Evolutionary conservation across 2,888 invertebrate genomes (phyloP).

Genomic region (Chelonus formosanus): DNA sequence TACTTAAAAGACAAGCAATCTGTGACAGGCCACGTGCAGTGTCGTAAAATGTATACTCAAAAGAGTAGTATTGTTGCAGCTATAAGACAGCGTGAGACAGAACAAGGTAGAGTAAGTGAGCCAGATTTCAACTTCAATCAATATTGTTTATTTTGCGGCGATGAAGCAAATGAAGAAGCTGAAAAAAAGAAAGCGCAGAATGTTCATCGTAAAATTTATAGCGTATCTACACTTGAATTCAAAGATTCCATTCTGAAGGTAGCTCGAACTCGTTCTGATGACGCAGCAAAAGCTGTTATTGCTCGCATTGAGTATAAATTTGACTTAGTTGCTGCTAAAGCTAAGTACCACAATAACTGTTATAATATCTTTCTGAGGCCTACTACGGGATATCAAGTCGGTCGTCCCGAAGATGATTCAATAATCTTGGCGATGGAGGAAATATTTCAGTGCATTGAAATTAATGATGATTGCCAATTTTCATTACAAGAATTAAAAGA

Average conservation of each 20-base stretch:
- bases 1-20: slow-evolving; percentile 24
- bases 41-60: slow-evolving; percentile 28
- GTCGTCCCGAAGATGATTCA: slow-evolving; percentile 53
- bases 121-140: neutral
- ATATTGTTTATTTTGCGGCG: slow-evolving; percentile 11
- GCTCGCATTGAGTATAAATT: slow-evolving; percentile 45
- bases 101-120: slow-evolving; percentile 22
- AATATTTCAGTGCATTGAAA: slow-evolving; percentile 48
- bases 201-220: slow-evolving; percentile 9
- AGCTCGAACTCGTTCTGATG: slow-evolving; percentile 38
- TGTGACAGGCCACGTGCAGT: slow-evolving; percentile 23
- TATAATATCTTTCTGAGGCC: slow-evolving; percentile 51
- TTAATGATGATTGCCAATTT: slow-evolving; percentile 26
- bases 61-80: slow-evolving; percentile 15
- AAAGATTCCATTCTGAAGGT: slow-evolving; percentile 30
- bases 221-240: slow-evolving; percentile 34
- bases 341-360: slow-evolving; percentile 55
- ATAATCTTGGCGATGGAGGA: slow-evolving; percentile 54
- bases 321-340: slow-evolving; percentile 51
- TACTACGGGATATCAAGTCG: slow-evolving; percentile 50
- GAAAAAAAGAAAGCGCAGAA: slow-evolving; percentile 16
- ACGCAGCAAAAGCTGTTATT: slow-evolving; percentile 50
- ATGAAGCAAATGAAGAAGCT: slow-evolving; percentile 17
- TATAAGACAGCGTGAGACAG: slow-evolving; percentile 22
- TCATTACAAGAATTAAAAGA: slow-evolving; percentile 5